Conservation (phyloP, 2,797 vertebrate genomes). For the Pristis pectinata region DNA sequence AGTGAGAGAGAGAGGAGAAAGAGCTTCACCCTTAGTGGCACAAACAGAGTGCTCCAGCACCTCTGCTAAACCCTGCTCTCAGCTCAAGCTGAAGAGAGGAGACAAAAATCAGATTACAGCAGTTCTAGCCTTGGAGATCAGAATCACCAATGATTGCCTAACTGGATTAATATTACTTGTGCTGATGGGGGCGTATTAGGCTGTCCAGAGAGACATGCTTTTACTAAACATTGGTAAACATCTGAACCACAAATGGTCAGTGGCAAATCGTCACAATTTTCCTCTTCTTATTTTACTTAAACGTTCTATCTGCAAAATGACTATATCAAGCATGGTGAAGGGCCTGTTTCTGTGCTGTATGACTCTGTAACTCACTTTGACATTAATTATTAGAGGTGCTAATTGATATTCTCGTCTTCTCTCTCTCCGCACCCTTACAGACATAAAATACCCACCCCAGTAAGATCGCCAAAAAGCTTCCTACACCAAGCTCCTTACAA, state of each 20-base stretch:
- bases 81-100: neutral
- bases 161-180: neutral
- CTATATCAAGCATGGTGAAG: neutral
- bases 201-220: neutral
- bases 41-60: no score
- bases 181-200: neutral
- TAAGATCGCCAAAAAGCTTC: neutral
- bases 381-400: no score
- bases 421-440: neutral
- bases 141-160: no score
- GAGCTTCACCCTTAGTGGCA: neutral
- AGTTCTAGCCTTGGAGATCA: no score
- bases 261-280: neutral
- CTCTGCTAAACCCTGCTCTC: neutral
- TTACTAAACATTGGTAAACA: neutral
- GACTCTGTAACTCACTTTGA: no score
- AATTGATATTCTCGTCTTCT: neutral
- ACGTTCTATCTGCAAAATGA: neutral
- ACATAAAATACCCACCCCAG: neutral
- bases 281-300: neutral
- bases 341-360: neutral
- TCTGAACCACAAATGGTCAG: neutral
- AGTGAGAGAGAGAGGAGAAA: neutral
- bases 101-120: neutral
- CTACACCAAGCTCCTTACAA: neutral